Percentiles rank a stretch among this genome's conserved stretches.
Conservation (phyloP, 2,113 vertebrate genomes). For the Circaetus cinerascens region DNA sequence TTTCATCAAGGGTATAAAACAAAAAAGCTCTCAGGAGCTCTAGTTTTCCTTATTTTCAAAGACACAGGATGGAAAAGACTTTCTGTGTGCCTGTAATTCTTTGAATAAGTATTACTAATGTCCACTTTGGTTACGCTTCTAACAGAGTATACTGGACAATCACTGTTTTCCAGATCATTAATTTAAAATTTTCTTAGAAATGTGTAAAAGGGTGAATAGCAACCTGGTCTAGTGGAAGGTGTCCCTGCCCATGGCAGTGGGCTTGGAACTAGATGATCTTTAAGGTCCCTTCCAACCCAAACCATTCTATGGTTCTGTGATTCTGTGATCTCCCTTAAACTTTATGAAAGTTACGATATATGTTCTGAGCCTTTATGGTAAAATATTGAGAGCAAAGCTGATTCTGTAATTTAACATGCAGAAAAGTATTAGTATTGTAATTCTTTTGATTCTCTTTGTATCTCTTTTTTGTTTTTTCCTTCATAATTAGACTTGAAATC, state of each 20-base stretch:
- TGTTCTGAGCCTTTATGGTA: rapidly evolving
- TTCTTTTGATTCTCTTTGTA: neutral
- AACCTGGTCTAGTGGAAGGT: neutral
- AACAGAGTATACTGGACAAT: neutral
- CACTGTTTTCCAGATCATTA: neutral
- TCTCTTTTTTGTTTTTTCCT: neutral
- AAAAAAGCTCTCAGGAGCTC: neutral
- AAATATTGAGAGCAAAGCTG: neutral
- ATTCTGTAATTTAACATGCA: neutral
- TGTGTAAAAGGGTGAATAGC: neutral
- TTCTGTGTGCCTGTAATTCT: neutral
- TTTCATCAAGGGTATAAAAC: neutral
- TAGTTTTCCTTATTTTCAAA: neutral
- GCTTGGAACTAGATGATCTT: too few relatives aligned
- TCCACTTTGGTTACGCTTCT: neutral
- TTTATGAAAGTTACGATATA: neutral
- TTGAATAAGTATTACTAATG: neutral
- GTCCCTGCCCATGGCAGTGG: too few relatives aligned
- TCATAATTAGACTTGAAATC: neutral
- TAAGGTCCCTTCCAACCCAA: too few relatives aligned
- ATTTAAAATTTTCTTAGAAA: neutral
- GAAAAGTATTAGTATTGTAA: neutral
- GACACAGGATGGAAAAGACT: neutral
- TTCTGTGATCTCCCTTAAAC: neutral
- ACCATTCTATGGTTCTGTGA: too few relatives aligned